Evolutionary conservation across 2,797 vertebrate species (phyloP), one percentile per base, ranked within the genome.

Genomic region (Tarsius wallacei): DNA sequence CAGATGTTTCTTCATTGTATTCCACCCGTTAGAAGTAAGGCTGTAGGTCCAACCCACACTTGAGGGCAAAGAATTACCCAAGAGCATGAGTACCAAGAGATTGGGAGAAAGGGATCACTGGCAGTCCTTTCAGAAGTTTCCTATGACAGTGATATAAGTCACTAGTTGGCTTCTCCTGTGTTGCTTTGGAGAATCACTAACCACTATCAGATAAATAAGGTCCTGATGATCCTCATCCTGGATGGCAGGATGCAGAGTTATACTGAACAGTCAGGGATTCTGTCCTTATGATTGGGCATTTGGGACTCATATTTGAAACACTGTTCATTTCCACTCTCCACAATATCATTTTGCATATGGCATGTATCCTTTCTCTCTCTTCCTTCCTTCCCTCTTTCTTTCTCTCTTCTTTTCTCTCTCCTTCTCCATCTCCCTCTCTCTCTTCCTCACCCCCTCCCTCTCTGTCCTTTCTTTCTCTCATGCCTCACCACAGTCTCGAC

Each of bases 151-250:
- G 19, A 24, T 9, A 15, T 13, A 61, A 31, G 36, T 55, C 53
- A 42, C 51, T 26, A 9, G 49, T 22, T 28, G 63, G n/a, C 63
- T 68, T 78, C 57, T 83, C 49, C 24, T 24, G 15, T 11, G 61
- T 28, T 33, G 33, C 33, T 74, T 80, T 90, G 55, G 68, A 78
- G 81, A 78, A 63, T 31, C 0, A 0, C 8, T 47, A 47, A 33
- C 17, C 33, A 66, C 87, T 42, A 86, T 64, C 81, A 77, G 64
- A 77, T 13, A 55, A 85, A 76, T 59, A 86, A 86, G 81, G 82
- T n/a, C 66, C 28, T 76, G 81, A 66, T 33, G n/a, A 42, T n/a
- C 15, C 10, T 49, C 33, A 31, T 71, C 64, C 64, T 80, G 5
- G 24, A 59, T 59, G 31, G 19, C 21, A 42, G n/a, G 16, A 53